phyloP scores from a whole-genome alignment of 1,140 invertebrate genomes.

The Drosophila ohnishii region DNA sequence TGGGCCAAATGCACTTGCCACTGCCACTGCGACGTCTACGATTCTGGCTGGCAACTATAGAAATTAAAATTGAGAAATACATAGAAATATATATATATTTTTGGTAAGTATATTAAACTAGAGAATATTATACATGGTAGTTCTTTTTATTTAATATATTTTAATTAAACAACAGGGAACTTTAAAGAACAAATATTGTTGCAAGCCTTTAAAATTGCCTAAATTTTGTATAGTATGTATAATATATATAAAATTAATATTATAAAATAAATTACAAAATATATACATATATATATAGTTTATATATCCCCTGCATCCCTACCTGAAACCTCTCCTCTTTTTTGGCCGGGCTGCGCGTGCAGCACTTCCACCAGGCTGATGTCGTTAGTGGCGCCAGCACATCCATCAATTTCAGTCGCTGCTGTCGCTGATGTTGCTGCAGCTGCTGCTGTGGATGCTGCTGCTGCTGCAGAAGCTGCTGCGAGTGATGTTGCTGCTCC shows the following conservation, averaged over 20 bases:
- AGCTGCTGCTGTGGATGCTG: slow-evolving; percentile 10
- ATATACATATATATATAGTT: too few relatives aligned
- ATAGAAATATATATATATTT: not conserved
- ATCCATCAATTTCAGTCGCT: slow-evolving; percentile 63
- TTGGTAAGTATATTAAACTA: not conserved
- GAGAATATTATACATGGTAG: not conserved
- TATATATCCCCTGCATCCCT: not conserved
- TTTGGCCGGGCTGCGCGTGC: slow-evolving; percentile 23
- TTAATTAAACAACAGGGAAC: not conserved
- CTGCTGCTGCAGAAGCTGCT: slow-evolving; percentile 14
- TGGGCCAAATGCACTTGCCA: slow-evolving; percentile 70
- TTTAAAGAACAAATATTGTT: too few relatives aligned
- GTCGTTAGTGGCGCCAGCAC: slow-evolving; percentile 58
- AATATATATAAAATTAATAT: not conserved
- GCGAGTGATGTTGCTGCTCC: slow-evolving; percentile 30
- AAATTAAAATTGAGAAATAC: too few relatives aligned
- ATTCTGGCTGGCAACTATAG: not conserved
- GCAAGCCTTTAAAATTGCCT: not conserved
- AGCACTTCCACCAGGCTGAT: slow-evolving; percentile 68
- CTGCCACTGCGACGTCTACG: slow-evolving; percentile 57
- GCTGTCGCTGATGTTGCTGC: slow-evolving; percentile 13
- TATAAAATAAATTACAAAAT: too few relatives aligned
- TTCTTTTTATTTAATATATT: not conserved
- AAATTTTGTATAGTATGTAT: not conserved
- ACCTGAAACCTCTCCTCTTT: slow-evolving; percentile 2